These are phyloP conservation scores for Dallia pectoralis DNA, from an alignment of 2,797 vertebrate species.

Conservation along the genomic window DNA sequence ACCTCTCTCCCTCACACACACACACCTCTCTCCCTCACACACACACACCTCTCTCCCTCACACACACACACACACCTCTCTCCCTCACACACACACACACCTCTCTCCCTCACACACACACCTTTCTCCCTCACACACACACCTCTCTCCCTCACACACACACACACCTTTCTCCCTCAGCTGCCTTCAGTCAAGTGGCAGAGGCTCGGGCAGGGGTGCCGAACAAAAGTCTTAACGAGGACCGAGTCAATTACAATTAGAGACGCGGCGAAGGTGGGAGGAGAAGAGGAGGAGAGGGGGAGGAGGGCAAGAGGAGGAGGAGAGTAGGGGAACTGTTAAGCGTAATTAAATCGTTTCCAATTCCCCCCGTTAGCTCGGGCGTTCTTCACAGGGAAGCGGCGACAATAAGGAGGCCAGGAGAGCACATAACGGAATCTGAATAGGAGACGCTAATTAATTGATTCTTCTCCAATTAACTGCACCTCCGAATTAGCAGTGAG, in stretches of 20 bases:
- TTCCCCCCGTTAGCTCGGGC: neutral
- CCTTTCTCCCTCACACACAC: neutral
- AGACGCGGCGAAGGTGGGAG: neutral
- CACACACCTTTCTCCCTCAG: neutral
- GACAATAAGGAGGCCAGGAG: neutral
- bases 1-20: neutral
- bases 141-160: neutral
- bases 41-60: neutral
- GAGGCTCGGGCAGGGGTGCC: neutral
- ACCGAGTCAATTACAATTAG: conserved; percentile 28
- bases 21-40: neutral
- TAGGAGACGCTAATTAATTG: neutral
- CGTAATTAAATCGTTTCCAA: too few species aligned
- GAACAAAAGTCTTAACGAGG: conserved; percentile 23
- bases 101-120: neutral
- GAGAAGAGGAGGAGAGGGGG: neutral
- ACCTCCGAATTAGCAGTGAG: neutral
- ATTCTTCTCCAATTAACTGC: conserved; percentile 14
- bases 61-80: too few species aligned
- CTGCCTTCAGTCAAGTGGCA: neutral
- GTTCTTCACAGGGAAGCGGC: neutral
- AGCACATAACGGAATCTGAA: neutral
- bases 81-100: neutral
- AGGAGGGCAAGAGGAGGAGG: neutral
- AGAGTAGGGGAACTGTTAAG: neutral